Evolutionary conservation across 2,888 invertebrate species (phyloP).

Genomic region (Drosophila stalkeri): DNA sequence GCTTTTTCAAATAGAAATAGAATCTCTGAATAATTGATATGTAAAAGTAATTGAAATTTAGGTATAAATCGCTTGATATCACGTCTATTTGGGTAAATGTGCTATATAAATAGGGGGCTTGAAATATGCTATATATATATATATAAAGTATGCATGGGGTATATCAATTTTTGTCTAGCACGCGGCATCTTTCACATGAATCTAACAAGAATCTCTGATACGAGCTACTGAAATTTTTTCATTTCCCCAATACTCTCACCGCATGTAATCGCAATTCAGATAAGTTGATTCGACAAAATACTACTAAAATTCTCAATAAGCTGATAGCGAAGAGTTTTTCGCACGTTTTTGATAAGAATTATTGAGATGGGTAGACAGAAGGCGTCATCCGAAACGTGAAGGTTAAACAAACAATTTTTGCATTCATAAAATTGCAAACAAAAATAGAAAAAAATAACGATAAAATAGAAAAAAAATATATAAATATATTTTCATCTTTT

Average conservation of each 20-base stretch:
- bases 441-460: background rate
- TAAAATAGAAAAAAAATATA: background rate
- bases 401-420: constrained; percentile 27
- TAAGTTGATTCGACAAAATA: constrained; percentile 33
- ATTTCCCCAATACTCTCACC: constrained; percentile 46
- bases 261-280: constrained; percentile 31
- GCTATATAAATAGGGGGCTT: background rate
- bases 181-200: constrained; percentile 25
- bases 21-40: background rate
- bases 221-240: constrained; percentile 34
- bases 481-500: background rate
- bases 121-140: background rate
- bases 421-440: constrained; percentile 15
- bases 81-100: background rate
- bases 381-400: constrained; percentile 6
- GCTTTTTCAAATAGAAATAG: background rate
- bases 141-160: background rate
- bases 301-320: constrained; percentile 37
- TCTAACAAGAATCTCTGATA: constrained; percentile 36
- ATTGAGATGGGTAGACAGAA: background rate
- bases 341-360: constrained; percentile 27
- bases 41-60: background rate
- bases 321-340: constrained; percentile 41
- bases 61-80: background rate
- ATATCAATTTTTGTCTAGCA: background rate